phyloP scores from a whole-genome alignment of 2,888 invertebrate species.

The Spodoptera exigua region DNA sequence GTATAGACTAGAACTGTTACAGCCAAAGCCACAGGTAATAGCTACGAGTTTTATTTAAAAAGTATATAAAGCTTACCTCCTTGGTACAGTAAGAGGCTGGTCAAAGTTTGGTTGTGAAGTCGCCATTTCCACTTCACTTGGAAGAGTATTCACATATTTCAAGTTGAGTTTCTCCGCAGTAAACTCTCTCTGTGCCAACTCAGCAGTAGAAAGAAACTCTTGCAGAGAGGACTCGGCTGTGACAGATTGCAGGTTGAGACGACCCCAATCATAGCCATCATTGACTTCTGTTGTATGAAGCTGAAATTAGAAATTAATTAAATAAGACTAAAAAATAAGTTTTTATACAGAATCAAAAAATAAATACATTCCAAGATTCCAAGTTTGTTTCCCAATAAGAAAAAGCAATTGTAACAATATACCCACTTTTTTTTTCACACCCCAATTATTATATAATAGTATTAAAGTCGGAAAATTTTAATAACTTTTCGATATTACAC shows the following conservation, averaged over 20 bases:
- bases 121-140: slow-evolving; percentile 76
- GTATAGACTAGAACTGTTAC: too few species aligned
- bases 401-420: background rate
- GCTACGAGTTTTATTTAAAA: too few species aligned
- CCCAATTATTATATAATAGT: too few species aligned
- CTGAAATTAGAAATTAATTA: slow-evolving; percentile 72
- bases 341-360: too few species aligned
- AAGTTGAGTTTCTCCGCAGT: slow-evolving; percentile 96
- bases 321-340: background rate
- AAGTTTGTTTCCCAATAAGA: too few species aligned
- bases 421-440: too few species aligned
- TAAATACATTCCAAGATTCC: too few species aligned
- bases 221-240: slow-evolving; percentile 99
- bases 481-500: background rate
- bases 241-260: slow-evolving; percentile 96
- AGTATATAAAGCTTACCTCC: slow-evolving; percentile 87
- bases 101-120: slow-evolving; percentile 84
- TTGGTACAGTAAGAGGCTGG: slow-evolving; percentile 91
- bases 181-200: slow-evolving; percentile 98
- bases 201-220: slow-evolving; percentile 98
- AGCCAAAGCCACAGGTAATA: too few species aligned
- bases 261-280: slow-evolving; percentile 97
- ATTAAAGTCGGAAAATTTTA: too few species aligned
- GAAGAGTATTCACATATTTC: slow-evolving; percentile 83
- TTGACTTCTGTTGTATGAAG: slow-evolving; percentile 96